Base-by-base conservation (phyloP, 2,113 vertebrate species). In the Oreotrochilus melanogaster region DNA sequence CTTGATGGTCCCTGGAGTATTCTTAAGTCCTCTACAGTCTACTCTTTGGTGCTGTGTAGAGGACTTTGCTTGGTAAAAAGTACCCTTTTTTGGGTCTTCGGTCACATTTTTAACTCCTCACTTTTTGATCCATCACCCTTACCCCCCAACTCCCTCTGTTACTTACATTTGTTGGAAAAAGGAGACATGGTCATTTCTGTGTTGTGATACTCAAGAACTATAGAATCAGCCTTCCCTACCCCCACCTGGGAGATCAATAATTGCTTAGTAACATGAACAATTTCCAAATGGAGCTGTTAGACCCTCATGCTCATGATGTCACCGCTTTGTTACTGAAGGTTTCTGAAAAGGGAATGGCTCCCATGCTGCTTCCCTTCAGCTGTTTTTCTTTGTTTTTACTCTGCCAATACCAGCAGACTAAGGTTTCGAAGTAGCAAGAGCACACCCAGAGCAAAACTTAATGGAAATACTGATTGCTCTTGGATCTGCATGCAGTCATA, bases 351-450 rank as follows among this genome's bases (percentile, higher is more conserved):
- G 42, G 28, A 28, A 9, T 86, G 19, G 31, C 31, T 87, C 42
- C 45, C 3, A 2, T 42, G 4, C 28, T 51, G 24, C 57, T 82
- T 71, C 47, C 12, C 33, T 85, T 27, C 0, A 0, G 43, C 19
- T 37, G 9, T 61, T 81, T 24, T n/a, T 82, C 31, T 88, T 37
- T 42, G 35, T 0, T 7, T 31, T 25, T 72, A 16, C 39, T 70
- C 64, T 53, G n/a, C 58, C 74, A 66, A 43, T 64, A 48, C n/a
- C 35, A 50, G 48, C 67, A 76, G 15, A 27, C 33, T 33, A 79
- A 56, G 4, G 4, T 76, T 89, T 92, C 35, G 12, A 74, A 78
- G 51, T 43, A 57, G 37, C 18, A 56, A 50, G n/a, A 86, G 78
- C 25, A 50, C 3, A 18, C 39, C 50, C 3, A 58, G 18, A 88